These are phyloP conservation scores for Euthynnus affinis DNA, from an alignment of 2,797 vertebrate genomes.

Conservation along the genomic window DNA sequence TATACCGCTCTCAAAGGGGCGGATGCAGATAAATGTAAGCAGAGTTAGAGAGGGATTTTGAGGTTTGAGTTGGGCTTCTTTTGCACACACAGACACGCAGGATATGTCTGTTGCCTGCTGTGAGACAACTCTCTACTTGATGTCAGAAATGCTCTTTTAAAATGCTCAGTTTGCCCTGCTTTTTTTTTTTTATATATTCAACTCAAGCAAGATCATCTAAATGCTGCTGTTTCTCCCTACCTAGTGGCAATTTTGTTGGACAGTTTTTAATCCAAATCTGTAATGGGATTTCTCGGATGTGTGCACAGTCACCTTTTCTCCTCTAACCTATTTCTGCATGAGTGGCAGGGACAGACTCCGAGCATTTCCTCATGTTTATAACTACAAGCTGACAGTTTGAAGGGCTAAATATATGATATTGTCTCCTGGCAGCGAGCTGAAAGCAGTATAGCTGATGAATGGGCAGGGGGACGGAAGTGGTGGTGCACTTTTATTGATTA, in stretches of 20 bases:
- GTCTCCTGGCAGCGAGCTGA: slow-evolving; percentile 13
- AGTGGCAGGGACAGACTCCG: background rate
- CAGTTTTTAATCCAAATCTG: slow-evolving; percentile 10
- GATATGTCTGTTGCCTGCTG: slow-evolving; percentile 32
- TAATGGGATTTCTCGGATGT: slow-evolving; percentile 1
- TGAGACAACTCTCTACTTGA: slow-evolving; percentile 34
- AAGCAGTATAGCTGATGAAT: slow-evolving; percentile 47
- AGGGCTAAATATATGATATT: slow-evolving; percentile 23
- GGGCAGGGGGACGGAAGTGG: slow-evolving; percentile 11
- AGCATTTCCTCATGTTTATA: background rate
- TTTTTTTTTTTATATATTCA: background rate
- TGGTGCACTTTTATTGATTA: slow-evolving; percentile 53
- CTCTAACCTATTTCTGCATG: slow-evolving; percentile 8
- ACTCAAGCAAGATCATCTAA: slow-evolving; percentile 6
- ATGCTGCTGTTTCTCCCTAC: background rate
- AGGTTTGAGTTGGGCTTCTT: slow-evolving; percentile 41
- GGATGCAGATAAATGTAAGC: slow-evolving; percentile 1
- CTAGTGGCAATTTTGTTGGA: slow-evolving; percentile 4
- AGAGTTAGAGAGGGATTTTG: slow-evolving; percentile 27
- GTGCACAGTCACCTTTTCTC: slow-evolving; percentile 14
- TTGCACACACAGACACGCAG: slow-evolving; percentile 25
- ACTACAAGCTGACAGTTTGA: slow-evolving; percentile 37
- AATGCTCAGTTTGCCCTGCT: background rate
- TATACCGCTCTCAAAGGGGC: slow-evolving; percentile 6
- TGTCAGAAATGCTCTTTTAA: slow-evolving; percentile 1